Conservation (phyloP, 2,113 vertebrate species). For the Diphyllodes magnificus region DNA sequence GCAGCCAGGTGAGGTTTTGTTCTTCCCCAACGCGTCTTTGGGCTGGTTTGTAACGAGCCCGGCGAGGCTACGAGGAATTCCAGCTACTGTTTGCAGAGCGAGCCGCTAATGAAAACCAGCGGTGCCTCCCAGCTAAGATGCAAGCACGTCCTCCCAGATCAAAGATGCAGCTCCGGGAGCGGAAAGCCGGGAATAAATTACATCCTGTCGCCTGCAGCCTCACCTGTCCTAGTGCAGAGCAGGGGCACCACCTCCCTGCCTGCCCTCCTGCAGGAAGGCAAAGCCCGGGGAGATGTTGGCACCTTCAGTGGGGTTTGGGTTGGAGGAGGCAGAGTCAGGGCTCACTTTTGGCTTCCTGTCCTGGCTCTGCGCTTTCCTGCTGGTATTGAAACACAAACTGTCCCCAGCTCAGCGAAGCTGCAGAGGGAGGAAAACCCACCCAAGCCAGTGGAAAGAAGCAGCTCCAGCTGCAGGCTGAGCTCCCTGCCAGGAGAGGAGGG, state of each 20-base stretch:
- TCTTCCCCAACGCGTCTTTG: background rate
- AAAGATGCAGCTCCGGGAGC: background rate
- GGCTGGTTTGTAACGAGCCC: background rate
- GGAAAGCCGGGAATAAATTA: conserved; percentile 2
- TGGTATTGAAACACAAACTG: background rate
- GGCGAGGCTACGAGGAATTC: background rate
- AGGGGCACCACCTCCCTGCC: background rate
- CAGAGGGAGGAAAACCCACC: background rate
- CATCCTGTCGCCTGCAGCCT: background rate
- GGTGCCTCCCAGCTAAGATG: background rate
- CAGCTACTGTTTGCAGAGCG: background rate
- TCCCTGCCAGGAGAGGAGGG: background rate
- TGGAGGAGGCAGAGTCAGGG: background rate
- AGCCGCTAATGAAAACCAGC: conserved; percentile 16
- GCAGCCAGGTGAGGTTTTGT: background rate
- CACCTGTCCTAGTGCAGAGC: background rate
- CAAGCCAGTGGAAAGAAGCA: background rate
- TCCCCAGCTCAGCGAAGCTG: background rate
- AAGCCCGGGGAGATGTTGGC: background rate
- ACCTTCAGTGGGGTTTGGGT: rapidly evolving
- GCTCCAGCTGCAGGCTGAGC: background rate
- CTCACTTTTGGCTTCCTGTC: background rate
- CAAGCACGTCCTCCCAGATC: background rate
- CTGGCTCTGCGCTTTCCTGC: background rate
- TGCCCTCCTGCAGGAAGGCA: rapidly evolving